Conservation (phyloP, 2,888 invertebrate genomes). For the Idaea biselata region DNA sequence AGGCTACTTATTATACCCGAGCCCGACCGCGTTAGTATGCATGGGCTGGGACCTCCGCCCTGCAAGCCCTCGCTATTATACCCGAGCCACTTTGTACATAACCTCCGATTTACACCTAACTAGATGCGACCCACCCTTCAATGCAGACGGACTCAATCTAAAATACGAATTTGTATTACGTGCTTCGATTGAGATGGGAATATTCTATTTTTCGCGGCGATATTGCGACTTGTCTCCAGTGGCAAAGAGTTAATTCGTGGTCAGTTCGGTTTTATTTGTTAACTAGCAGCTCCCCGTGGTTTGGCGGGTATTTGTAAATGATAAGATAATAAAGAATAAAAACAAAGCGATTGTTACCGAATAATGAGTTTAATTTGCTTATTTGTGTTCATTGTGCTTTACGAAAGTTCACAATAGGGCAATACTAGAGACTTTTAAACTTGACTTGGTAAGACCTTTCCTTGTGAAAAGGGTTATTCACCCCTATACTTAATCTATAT, state of each 20-base stretch:
- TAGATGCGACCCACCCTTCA: constrained; percentile 47
- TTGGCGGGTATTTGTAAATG: too few species aligned
- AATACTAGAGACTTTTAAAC: too few species aligned
- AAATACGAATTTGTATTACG: constrained; percentile 46
- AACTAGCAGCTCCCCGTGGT: too few species aligned
- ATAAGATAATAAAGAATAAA: too few species aligned
- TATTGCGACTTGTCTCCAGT: constrained; percentile 8
- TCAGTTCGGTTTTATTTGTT: background rate
- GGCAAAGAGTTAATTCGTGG: background rate
- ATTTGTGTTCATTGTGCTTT: background rate
- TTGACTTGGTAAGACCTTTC: too few species aligned
- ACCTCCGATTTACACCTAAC: constrained; percentile 62
- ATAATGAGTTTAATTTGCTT: too few species aligned
- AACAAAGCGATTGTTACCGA: too few species aligned
- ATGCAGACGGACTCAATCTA: constrained; percentile 51
- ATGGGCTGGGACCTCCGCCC: constrained; percentile 72
- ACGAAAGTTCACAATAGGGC: too few species aligned
- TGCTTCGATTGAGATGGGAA: constrained; percentile 24
- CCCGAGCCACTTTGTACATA: constrained; percentile 51
- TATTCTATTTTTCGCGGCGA: constrained; percentile 14
- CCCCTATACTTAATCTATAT: too few species aligned
- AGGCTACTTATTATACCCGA: constrained; percentile 66
- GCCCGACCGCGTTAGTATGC: constrained; percentile 71
- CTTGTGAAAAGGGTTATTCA: too few species aligned
- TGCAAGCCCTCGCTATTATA: constrained; percentile 55